Evolutionary conservation across 2,888 invertebrate genomes (phyloP).

Genomic region (Teleiodes luculella): DNA sequence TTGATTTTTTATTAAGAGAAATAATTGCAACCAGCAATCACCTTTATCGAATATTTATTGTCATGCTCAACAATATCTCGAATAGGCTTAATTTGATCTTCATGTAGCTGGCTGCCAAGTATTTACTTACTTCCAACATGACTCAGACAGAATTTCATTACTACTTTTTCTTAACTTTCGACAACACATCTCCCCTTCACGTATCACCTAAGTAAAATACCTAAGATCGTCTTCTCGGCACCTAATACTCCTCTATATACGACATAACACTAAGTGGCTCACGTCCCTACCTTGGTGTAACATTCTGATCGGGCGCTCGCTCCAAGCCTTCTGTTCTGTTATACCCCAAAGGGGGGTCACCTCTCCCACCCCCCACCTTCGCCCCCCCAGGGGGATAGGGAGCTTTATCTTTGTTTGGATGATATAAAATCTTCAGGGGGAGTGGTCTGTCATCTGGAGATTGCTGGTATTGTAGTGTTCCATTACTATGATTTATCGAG

Average conservation of each 20-base stretch:
- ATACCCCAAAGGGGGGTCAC: conserved; percentile 20
- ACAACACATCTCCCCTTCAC: not conserved
- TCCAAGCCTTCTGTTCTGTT: conserved; percentile 43
- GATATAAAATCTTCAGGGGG: conserved; percentile 69
- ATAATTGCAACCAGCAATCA: too few relatives aligned
- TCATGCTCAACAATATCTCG: too few relatives aligned
- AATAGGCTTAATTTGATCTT: too few relatives aligned
- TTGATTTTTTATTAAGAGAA: too few relatives aligned
- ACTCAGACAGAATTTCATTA: too few relatives aligned
- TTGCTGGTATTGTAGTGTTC: conserved; percentile 35
- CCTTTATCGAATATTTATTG: too few relatives aligned
- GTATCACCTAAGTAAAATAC: not conserved
- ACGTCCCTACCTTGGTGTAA: conserved; percentile 35
- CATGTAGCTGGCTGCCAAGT: too few relatives aligned
- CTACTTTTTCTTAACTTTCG: too few relatives aligned
- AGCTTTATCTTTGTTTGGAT: conserved; percentile 65
- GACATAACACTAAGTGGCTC: conserved; percentile 34
- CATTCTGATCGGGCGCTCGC: conserved; percentile 37
- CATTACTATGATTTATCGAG: conserved; percentile 49
- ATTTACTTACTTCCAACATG: too few relatives aligned
- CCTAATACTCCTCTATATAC: not conserved
- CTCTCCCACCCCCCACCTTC: conserved; percentile 39
- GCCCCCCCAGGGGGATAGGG: conserved; percentile 36
- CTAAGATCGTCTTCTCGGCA: not conserved
- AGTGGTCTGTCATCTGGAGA: conserved; percentile 52